These are phyloP conservation scores for Synanthedon andrenaeformis DNA, from an alignment of 2,888 invertebrate species.

Conservation along the genomic window DNA sequence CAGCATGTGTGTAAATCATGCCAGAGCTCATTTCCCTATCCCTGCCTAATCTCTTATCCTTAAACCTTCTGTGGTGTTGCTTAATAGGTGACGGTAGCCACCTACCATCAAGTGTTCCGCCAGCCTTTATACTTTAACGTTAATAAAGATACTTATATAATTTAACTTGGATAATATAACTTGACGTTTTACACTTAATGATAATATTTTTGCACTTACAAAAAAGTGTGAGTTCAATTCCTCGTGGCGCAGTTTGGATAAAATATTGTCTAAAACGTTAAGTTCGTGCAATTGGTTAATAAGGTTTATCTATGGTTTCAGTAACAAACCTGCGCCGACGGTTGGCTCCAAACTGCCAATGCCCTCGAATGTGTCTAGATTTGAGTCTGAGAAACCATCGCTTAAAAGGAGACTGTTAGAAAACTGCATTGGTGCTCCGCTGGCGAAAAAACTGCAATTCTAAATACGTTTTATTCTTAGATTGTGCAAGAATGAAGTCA, in stretches of 20 bases:
- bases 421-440: constrained; percentile 75
- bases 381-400: constrained; percentile 75
- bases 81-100: no score
- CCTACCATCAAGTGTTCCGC: no score
- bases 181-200: no score
- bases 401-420: constrained; percentile 83
- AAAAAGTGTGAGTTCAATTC: not conserved
- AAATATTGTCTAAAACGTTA: no score
- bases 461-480: constrained; percentile 23
- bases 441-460: constrained; percentile 78
- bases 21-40: no score
- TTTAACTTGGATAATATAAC: no score
- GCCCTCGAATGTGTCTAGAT: constrained; percentile 74
- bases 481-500: constrained; percentile 3
- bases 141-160: no score
- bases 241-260: not conserved
- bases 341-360: constrained; percentile 85
- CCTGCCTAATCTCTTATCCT: no score
- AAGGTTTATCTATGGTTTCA: constrained; percentile 24
- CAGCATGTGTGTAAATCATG: no score
- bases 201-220: not conserved
- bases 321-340: constrained; percentile 90
- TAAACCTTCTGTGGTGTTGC: no score
- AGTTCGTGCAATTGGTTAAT: no score
- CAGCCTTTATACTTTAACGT: no score